Conservation (phyloP, 2,113 vertebrate species). For the Promerops cafer region DNA sequence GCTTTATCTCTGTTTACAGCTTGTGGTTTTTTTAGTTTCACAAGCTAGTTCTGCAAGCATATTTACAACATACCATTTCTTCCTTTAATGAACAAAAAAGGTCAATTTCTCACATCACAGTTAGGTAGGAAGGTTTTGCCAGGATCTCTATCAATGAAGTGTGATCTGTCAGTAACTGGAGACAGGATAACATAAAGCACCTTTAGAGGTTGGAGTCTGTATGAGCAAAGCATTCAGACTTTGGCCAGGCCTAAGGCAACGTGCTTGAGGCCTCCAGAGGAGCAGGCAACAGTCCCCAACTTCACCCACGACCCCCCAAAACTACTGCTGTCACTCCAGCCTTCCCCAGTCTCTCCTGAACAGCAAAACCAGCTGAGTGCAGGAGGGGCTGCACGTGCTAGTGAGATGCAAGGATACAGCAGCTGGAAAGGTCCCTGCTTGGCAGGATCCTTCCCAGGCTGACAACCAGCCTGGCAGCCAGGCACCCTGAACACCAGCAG, state of each 20-base stretch:
- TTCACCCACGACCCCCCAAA: neutral
- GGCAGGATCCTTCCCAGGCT: neutral
- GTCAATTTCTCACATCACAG: too few relatives aligned
- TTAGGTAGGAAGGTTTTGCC: neutral
- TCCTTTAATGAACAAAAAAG: too few relatives aligned
- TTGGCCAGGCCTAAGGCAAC: neutral
- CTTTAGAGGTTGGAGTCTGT: neutral
- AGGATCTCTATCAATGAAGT: neutral
- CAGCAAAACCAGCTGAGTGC: neutral
- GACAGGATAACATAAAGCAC: neutral
- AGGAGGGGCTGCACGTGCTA: accelerated
- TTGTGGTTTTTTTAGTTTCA: too few relatives aligned
- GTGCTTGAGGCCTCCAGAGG: neutral
- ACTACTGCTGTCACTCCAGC: neutral
- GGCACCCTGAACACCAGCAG: neutral
- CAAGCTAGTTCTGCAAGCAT: too few relatives aligned
- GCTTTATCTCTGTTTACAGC: too few relatives aligned
- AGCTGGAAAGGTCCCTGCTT: neutral
- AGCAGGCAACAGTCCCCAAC: neutral
- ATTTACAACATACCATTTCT: too few relatives aligned
- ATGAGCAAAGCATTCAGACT: neutral
- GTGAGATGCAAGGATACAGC: neutral
- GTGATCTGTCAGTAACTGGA: neutral
- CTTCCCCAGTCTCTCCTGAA: neutral
- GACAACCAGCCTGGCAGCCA: neutral